Evolutionary conservation across 2,113 vertebrate genomes (phyloP), one percentile per base, ranked within the genome.

Genomic region (Tautogolabrus adspersus): DNA sequence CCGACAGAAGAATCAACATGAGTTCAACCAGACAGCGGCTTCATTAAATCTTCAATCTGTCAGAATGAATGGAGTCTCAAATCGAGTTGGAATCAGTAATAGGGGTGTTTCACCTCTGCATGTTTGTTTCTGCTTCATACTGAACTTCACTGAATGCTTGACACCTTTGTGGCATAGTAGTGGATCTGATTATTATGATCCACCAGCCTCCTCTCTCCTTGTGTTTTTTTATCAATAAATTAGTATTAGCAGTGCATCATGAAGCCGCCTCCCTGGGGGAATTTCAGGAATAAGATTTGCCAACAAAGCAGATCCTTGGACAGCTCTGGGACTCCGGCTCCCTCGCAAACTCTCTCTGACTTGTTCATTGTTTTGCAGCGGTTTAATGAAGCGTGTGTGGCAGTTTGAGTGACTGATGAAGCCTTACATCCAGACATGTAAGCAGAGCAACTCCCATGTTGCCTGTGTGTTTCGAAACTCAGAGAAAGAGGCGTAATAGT

Each of bases 1-100:
- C 56, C 15, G 13, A 60, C 22, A 21, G 26, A 72, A 15, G n/a
- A 52, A 68, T 59, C 11, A 10, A 80, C 38, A 61, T 34, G 46
- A 23, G 59, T 82, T 85, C 68, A 78, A 73, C 63, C 57, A 77
- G 71, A 76, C 15, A 52, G 21, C 72, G 71, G 58, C 79, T 81
- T 82, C 66, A 65, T 87, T 89, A 81, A 82, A 81, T 88, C 65
- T 77, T 79, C 57, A 81, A 79, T 87, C 80, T 79, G 47, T 49
- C 74, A 15, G 67, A 59, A 81, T 78, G 85, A 60, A 88, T 82
- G 21, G 61, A 79, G 68, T 77, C 57, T 82, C 37, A 71, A 58
- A 70, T 18, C 1, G 58, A 82, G 69, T 68, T 30, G 23, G 66
- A 64, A 19, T 15, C 15, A 15, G 58, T 40, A 22, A 1, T 30